Base-by-base conservation (phyloP, 2,888 invertebrate species). In the Limnephilus marmoratus region DNA sequence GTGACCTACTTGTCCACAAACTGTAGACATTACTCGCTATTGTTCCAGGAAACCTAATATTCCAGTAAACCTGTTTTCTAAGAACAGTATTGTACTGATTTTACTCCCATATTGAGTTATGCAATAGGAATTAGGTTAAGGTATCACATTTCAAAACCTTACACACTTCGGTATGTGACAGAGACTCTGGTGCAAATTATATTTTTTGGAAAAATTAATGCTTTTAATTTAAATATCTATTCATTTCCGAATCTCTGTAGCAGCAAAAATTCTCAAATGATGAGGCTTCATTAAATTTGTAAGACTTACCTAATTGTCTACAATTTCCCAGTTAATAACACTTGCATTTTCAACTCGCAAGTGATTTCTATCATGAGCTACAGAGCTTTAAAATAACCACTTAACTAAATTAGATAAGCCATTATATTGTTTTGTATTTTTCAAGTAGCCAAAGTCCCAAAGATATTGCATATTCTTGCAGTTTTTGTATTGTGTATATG, bases 1-100 rank as follows among this genome's bases (percentile, higher is more conserved):
- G 37, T 85, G 90, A n/a, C 85, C 89, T 85, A 85, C 89, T 29
- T 85, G 24, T 80, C 41, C 81, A 81, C 13, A 24, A 9, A 24
- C 37, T 81, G 37, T 87, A 18, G 9, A 87, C 34, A 15, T 49
- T 29, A 18, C n/a, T 53, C 34, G n/a, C 29, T 53, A 31, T 86
- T 86, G 87, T 87, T 49, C 53, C 18, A 31, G 68, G 29, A 87
- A 87, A 53, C 9, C 9, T 87, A 53, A 87, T 87, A 87, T 24
- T 53, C 53, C 31, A 5, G n/a, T 29, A 15, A 68, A 68, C 68
- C 68, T 68, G 68, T 68, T 68, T 68, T 68, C 68, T 68, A 68
- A 68, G 9, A n/a, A 68, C 18, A 68, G 9, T 68, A 68, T 68
- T n/a, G 68, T 68, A 68, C n/a, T n/a, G 68, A 68, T 7, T 24